These are phyloP conservation scores for Trissoscelio sp. DNA, from an alignment of 2,888 invertebrate genomes.

Conservation along the genomic window DNA sequence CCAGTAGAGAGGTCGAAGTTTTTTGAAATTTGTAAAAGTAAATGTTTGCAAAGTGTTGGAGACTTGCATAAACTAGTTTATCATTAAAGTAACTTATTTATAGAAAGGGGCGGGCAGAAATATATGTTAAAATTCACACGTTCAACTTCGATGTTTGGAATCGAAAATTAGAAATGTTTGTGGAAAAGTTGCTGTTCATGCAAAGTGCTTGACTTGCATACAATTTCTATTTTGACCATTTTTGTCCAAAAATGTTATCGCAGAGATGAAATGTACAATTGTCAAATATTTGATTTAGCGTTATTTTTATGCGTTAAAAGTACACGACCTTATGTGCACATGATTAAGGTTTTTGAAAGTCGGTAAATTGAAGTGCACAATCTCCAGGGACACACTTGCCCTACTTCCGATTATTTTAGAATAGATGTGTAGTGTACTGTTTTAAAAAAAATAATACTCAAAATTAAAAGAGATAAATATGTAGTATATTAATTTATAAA, in stretches of 20 bases:
- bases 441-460: neutral
- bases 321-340: neutral
- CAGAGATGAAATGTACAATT: too few species aligned
- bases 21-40: conserved; percentile 34
- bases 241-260: too few species aligned
- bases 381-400: conserved; percentile 16
- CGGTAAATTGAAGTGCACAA: conserved; percentile 30
- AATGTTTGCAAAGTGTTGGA: conserved; percentile 31
- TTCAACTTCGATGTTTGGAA: conserved; percentile 21
- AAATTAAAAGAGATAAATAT: too few species aligned
- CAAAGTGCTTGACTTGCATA: neutral
- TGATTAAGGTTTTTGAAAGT: conserved; percentile 30
- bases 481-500: neutral
- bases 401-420: conserved; percentile 19
- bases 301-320: conserved; percentile 2
- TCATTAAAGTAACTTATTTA: conserved; percentile 58
- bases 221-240: neutral
- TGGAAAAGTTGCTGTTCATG: conserved; percentile 21
- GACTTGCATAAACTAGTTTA: conserved; percentile 45
- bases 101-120: neutral
- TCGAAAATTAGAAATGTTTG: conserved; percentile 34
- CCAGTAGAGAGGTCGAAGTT: conserved; percentile 18
- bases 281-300: too few species aligned
- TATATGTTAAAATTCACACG: conserved; percentile 20
- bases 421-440: neutral